These are phyloP conservation scores for Cantharis rustica DNA, from an alignment of 2,888 invertebrate genomes.

Conservation along the genomic window DNA sequence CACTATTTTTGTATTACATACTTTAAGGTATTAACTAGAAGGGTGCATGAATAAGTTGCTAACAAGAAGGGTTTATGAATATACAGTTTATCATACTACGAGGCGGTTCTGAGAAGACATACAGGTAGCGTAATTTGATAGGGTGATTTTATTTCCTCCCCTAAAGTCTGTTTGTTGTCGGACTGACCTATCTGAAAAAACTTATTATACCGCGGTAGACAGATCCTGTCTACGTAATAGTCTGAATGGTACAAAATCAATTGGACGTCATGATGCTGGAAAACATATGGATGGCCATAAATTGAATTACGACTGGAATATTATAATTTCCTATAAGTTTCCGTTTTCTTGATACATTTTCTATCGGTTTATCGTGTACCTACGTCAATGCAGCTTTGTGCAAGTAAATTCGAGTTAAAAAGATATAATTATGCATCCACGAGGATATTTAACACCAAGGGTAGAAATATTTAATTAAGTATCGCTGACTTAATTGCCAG, in stretches of 20 bases:
- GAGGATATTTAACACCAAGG: neutral
- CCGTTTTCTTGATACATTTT: neutral
- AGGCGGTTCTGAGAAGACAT: neutral
- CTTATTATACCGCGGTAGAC: neutral
- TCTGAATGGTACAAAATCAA: neutral
- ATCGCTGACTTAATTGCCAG: conserved; percentile 26
- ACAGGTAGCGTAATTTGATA: neutral
- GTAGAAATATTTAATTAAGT: conserved; percentile 22
- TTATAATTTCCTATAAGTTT: neutral
- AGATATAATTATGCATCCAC: neutral
- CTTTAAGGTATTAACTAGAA: no score
- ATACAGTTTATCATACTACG: neutral
- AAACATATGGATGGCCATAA: neutral
- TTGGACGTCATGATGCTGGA: neutral
- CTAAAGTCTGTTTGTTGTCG: neutral
- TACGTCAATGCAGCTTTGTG: neutral
- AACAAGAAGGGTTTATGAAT: neutral
- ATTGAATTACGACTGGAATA: neutral
- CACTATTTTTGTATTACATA: neutral
- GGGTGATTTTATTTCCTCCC: neutral
- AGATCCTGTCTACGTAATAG: neutral
- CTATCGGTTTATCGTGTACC: neutral
- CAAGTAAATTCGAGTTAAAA: neutral
- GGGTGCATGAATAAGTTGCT: no score
- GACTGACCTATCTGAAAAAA: neutral